These are phyloP conservation scores for Linurgus olivaceus DNA, from an alignment of 2,797 vertebrate genomes.

Conservation along the genomic window DNA sequence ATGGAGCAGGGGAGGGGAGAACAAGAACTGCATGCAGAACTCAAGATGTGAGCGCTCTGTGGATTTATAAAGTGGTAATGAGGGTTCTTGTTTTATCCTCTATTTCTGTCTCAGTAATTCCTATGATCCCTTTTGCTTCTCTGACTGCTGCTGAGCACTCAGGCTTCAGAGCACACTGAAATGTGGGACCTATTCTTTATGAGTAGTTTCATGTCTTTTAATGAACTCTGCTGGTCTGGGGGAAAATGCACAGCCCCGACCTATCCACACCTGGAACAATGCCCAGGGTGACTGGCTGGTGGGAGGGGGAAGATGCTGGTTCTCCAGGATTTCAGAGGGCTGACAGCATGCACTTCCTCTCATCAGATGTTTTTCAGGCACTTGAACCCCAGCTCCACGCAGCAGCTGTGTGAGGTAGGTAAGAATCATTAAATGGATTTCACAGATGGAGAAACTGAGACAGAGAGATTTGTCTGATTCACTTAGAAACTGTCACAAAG, in stretches of 20 bases:
- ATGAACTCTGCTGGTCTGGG: not conserved
- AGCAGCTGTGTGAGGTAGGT: conserved; percentile 14
- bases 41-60: not conserved
- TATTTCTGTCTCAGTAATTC: conserved; percentile 39
- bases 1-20: not conserved
- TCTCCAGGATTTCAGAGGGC: not conserved
- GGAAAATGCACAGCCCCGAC: not conserved
- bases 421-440: conserved; percentile 28
- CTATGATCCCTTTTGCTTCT: conserved; percentile 15
- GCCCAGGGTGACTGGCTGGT: not conserved
- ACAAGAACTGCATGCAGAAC: not conserved
- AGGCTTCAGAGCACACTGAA: not conserved
- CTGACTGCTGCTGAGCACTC: not conserved
- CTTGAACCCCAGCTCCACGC: not conserved
- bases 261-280: not conserved
- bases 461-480: not conserved
- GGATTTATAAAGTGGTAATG: conserved; percentile 20
- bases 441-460: conserved; percentile 48
- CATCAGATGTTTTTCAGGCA: not conserved
- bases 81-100: conserved; percentile 5
- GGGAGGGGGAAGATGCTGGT: not conserved
- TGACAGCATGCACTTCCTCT: not conserved
- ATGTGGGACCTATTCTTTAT: not conserved
- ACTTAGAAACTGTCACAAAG: not conserved
- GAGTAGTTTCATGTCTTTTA: not conserved